Evolutionary conservation across 2,797 vertebrate species (phyloP), one percentile per base, ranked within the genome.

Genomic region (Propithecus deckenii): DNA sequence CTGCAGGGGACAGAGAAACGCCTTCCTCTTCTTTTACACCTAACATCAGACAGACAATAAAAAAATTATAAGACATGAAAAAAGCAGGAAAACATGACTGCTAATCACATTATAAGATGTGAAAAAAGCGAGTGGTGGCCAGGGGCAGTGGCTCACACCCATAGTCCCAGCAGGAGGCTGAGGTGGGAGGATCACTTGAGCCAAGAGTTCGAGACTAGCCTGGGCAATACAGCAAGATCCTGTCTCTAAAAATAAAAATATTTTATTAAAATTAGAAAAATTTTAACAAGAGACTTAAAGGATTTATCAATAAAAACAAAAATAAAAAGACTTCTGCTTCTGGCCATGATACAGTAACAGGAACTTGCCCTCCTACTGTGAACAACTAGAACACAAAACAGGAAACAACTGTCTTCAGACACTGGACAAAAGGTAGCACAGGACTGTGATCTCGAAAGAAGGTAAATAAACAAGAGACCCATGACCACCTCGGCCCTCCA

Each of bases 381-480:
- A 71, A 15, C 18, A 13, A 25, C 57, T 59, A 11, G 9, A 25
- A 59, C 23, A 59, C 23, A 59, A 59, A 25, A 59, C 57, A 9
- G 0, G 8, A 30, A 20, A 63, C 13, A 2, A 46, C 18, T 0
- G 25, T 25, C 25, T 14, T 32, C 91, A 86, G 23, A 86, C 41
- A 2, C 59, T 52, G 35, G 20, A 22, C 28, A 0, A 5, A 17
- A 13, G 72, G 81, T 18, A 30, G 38, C 35, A 5, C 25, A 8
- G 46, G 69, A 28, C 28, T 3, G 7, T 3, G 4, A 11, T 2
- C 46, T 69, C 7, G 0, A 8, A 41, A 13, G 41, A 11, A 32
- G 41, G 67, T 0, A 12, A 35, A n/a, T 12, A 10, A 32, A 25
- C 11, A 1, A 10, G 9, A 67, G 14, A n/a, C n/a, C 28, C 0